Percentiles rank a stretch among this genome's conserved stretches.
Evolutionary conservation across 2,888 invertebrate genomes (phyloP).

Genomic region (Himalopsyche tibetana): DNA sequence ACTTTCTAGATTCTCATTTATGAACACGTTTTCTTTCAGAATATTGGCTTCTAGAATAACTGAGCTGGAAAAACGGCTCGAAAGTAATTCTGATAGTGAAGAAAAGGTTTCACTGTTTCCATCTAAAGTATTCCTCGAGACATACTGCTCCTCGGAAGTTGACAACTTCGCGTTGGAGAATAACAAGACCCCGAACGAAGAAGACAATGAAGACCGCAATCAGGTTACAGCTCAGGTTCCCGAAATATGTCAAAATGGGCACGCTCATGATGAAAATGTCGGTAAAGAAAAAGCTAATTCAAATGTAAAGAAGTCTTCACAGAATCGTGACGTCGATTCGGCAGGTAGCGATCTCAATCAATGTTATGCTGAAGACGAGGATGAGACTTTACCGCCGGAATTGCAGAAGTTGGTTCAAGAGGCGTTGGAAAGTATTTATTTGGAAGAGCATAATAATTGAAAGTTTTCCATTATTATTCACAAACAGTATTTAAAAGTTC

Average conservation of each 20-base stretch:
- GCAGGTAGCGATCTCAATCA: background rate
- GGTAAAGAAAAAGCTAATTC: constrained; percentile 6
- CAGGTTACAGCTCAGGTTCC: background rate
- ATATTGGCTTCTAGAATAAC: constrained; percentile 88
- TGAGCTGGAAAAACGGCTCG: constrained; percentile 87
- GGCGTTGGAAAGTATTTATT: constrained; percentile 71
- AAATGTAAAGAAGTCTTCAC: background rate
- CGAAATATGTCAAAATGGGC: constrained; percentile 8
- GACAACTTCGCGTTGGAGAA: constrained; percentile 68
- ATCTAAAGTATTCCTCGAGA: constrained; percentile 82
- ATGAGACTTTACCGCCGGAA: constrained; percentile 75
- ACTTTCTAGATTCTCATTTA: too few species aligned
- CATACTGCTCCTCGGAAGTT: constrained; percentile 76
- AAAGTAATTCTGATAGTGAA: constrained; percentile 78
- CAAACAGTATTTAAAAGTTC: background rate
- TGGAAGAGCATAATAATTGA: constrained; percentile 57
- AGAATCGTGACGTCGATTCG: background rate
- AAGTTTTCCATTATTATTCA: background rate
- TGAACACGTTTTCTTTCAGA: constrained; percentile 72
- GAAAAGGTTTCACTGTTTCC: constrained; percentile 77
- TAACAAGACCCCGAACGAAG: constrained; percentile 66
- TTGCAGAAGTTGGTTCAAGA: constrained; percentile 80
- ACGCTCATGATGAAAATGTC: constrained; percentile 64
- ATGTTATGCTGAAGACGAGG: constrained; percentile 46
- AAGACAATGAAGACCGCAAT: constrained; percentile 65